Conservation (phyloP, 2,797 vertebrate genomes). For the Spheniscus humboldti region DNA sequence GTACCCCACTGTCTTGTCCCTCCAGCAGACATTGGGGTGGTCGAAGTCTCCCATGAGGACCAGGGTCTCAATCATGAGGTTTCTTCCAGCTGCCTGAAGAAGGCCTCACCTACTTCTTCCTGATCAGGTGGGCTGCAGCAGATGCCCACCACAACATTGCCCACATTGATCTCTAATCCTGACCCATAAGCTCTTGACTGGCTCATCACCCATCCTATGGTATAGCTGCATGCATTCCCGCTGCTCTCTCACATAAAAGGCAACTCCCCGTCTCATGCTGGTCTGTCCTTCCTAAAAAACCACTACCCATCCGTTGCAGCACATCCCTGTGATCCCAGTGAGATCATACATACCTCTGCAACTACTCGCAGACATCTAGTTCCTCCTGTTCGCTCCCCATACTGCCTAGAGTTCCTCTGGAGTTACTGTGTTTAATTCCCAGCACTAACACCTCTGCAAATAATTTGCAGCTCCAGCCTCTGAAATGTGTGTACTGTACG, state of each 20-base stretch:
- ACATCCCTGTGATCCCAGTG: no score
- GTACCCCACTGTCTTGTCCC: not conserved
- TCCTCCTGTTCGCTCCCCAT: not conserved
- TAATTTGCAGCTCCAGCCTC: not conserved
- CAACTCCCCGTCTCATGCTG: not conserved
- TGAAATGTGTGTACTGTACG: accelerated
- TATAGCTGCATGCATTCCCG: not conserved
- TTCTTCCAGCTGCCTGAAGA: not conserved
- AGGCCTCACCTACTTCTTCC: not conserved
- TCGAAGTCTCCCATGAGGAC: not conserved
- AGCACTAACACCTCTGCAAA: not conserved
- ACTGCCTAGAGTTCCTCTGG: not conserved
- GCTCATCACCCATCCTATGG: not conserved
- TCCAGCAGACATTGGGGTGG: not conserved
- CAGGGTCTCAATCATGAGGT: not conserved
- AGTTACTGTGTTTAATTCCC: not conserved
- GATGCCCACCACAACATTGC: no score
- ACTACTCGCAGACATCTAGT: not conserved
- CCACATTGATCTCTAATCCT: not conserved
- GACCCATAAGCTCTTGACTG: not conserved
- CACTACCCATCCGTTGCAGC: not conserved
- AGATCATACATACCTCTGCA: not conserved
- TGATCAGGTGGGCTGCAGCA: not conserved
- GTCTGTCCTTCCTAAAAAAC: not conserved
- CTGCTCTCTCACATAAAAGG: not conserved